phyloP scores from a whole-genome alignment of 2,888 invertebrate species.

The Parnassius glacialis region DNA sequence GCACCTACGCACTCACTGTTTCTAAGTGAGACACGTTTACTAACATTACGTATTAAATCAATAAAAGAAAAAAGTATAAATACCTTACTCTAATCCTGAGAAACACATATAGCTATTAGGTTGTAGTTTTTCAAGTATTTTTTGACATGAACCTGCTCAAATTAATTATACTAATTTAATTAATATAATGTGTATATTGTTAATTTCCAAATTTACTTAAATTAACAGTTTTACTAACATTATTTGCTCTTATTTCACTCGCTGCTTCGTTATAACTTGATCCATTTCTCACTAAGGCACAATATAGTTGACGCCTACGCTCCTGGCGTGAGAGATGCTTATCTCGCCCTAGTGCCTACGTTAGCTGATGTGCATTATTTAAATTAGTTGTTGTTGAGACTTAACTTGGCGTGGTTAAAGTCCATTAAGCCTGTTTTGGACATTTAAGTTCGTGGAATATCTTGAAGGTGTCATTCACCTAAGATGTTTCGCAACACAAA shows the following conservation, averaged over 20 bases:
- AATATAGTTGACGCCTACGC: slow-evolving; percentile 16
- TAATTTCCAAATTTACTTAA: no score
- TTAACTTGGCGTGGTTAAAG: slow-evolving; percentile 19
- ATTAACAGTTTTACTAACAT: no score
- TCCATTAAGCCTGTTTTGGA: slow-evolving; percentile 15
- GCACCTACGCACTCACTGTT: background rate
- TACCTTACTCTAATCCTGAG: no score
- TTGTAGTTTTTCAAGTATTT: no score
- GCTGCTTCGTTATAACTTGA: slow-evolving; percentile 10
- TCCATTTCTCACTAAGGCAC: background rate
- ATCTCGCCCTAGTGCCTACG: slow-evolving; percentile 24
- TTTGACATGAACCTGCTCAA: no score
- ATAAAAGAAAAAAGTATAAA: no score
- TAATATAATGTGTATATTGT: no score
- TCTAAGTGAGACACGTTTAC: no score
- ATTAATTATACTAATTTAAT: no score
- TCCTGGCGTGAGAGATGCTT: slow-evolving; percentile 22
- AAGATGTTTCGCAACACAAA: no score
- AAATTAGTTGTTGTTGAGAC: slow-evolving; percentile 20
- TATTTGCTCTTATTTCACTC: background rate
- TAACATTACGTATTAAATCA: no score
- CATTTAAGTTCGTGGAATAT: slow-evolving; percentile 4
- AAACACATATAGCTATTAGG: no score
- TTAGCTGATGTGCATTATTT: slow-evolving; percentile 22
- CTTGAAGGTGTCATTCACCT: background rate